Conservation (phyloP, 2,888 invertebrate genomes). For the Bombyx huttoni region DNA sequence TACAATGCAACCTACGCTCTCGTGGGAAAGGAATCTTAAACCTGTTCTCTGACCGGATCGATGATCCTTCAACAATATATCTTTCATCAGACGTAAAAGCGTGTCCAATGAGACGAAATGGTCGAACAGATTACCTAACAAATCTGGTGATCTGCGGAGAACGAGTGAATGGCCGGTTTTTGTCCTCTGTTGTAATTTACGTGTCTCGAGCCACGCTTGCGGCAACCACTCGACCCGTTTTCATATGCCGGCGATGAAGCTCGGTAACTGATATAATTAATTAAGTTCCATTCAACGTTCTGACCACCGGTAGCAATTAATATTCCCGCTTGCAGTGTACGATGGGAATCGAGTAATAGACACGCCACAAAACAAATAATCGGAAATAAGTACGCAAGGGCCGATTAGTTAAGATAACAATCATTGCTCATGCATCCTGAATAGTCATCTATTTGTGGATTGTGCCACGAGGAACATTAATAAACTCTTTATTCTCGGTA, state of each 20-base stretch:
- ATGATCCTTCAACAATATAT: slow-evolving; percentile 20
- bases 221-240: slow-evolving; percentile 15
- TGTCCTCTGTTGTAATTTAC: slow-evolving; percentile 45
- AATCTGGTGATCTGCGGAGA: slow-evolving; percentile 34
- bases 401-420: not conserved
- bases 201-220: slow-evolving; percentile 29
- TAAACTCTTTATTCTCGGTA: too few relatives aligned
- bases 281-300: slow-evolving; percentile 48
- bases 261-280: slow-evolving; percentile 45
- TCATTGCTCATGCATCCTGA: slow-evolving; percentile 3
- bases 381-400: not conserved
- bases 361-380: not conserved
- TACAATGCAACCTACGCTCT: slow-evolving; percentile 22
- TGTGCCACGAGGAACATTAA: too few relatives aligned
- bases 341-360: not conserved
- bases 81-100: slow-evolving; percentile 23
- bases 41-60: slow-evolving; percentile 11
- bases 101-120: slow-evolving; percentile 38
- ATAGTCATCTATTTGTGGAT: not conserved
- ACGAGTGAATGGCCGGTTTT: slow-evolving; percentile 39
- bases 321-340: not conserved
- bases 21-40: slow-evolving; percentile 40
- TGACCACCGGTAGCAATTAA: slow-evolving; percentile 20
- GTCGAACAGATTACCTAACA: slow-evolving; percentile 37
- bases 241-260: slow-evolving; percentile 27